Evolutionary conservation across 37 sponge, comb jelly and placozoan species (phyloP).

Genomic region (Chondrilla cf. caribensis): DNA sequence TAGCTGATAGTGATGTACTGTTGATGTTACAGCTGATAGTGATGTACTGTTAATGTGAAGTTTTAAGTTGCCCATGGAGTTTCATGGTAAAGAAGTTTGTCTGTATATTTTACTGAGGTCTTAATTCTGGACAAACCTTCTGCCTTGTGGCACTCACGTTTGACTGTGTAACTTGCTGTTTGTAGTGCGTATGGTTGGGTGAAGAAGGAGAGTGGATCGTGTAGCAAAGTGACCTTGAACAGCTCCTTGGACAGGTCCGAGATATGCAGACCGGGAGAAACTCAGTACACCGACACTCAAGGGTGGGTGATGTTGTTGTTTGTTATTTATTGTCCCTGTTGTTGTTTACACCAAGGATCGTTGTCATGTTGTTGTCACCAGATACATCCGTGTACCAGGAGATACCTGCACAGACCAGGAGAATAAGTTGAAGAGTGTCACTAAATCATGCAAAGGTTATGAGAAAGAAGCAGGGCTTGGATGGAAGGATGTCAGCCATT

Average conservation of each 20-base stretch:
- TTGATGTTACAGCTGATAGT: too few relatives aligned
- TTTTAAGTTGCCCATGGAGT: too few relatives aligned
- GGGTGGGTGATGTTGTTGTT: too few relatives aligned
- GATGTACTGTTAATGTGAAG: too few relatives aligned
- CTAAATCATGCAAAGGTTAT: background rate
- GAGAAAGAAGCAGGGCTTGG: background rate
- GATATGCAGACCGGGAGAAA: background rate
- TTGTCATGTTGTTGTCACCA: background rate
- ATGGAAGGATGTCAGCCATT: background rate
- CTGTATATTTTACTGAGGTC: too few relatives aligned
- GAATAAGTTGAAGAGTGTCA: background rate
- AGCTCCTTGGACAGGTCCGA: background rate
- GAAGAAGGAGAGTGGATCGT: background rate
- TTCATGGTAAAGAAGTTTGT: too few relatives aligned
- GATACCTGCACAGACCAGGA: background rate
- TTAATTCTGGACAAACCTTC: too few relatives aligned
- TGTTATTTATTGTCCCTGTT: background rate
- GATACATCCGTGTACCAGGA: slow-evolving; percentile 11
- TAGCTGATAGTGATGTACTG: too few relatives aligned
- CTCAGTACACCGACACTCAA: too few relatives aligned
- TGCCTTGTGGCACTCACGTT: too few relatives aligned
- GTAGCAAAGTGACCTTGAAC: background rate
- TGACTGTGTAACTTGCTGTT: too few relatives aligned
- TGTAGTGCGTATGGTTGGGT: background rate
- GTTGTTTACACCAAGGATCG: too few relatives aligned